These are phyloP conservation scores for Notothenia coriiceps DNA, from an alignment of 2,113 vertebrate genomes.

Conservation along the genomic window DNA sequence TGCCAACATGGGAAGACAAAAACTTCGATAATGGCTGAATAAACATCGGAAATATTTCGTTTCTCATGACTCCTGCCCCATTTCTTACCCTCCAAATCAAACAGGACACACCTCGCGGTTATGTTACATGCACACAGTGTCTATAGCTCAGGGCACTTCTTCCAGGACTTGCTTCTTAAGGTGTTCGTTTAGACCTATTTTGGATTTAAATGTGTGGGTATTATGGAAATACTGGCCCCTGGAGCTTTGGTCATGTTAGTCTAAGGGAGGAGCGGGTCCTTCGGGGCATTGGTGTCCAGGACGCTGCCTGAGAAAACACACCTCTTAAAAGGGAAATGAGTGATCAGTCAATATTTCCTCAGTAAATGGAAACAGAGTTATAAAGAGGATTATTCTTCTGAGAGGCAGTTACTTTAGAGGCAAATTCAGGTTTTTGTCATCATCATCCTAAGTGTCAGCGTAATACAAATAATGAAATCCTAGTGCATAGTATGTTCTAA, in stretches of 20 bases:
- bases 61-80: conserved; percentile 51
- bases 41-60: conserved; percentile 63
- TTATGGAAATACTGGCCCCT: conserved; percentile 65
- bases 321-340: conserved; percentile 72
- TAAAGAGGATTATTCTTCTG: conserved; percentile 62
- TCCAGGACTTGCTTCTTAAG: conserved; percentile 65
- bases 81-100: conserved; percentile 60
- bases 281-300: conserved; percentile 59
- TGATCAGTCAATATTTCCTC: conserved; percentile 75
- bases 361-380: conserved; percentile 72
- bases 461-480: not conserved
- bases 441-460: not conserved
- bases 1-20: conserved; percentile 7
- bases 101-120: conserved; percentile 72
- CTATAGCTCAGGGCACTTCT: conserved; percentile 73
- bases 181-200: conserved; percentile 78
- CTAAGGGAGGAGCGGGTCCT: conserved; percentile 71
- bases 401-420: no score
- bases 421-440: not conserved
- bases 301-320: conserved; percentile 66
- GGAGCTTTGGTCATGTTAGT: conserved; percentile 77
- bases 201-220: conserved; percentile 62
- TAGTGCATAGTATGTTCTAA: not conserved
- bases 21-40: conserved; percentile 64
- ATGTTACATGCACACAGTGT: conserved; percentile 65